A percentile compares a stretch with the other conserved stretches of the same genome.
phyloP scores from a whole-genome alignment of 2,888 invertebrate genomes.

The Sinohyriopsis cumingii region DNA sequence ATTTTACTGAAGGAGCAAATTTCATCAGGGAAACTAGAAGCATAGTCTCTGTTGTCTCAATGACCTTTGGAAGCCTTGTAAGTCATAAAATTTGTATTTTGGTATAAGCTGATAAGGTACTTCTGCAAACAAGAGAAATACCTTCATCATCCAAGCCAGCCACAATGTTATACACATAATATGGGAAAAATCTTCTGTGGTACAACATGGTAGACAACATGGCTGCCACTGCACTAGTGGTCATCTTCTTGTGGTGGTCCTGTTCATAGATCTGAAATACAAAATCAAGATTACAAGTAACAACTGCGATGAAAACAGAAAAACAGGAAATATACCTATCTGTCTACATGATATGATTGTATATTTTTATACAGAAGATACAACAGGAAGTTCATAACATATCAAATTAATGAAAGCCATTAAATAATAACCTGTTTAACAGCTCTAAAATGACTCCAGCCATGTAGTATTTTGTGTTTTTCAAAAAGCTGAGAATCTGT shows the following conservation, averaged over 20 bases:
- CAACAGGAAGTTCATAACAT: background rate
- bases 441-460: too few species aligned
- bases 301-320: background rate
- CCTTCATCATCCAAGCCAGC: slow-evolving; percentile 95
- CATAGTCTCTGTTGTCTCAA: too few species aligned
- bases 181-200: slow-evolving; percentile 97
- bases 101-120: too few species aligned
- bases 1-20: too few species aligned
- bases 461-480: too few species aligned
- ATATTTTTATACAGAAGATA: background rate
- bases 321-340: background rate
- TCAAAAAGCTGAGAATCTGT: too few species aligned
- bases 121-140: slow-evolving; percentile 27
- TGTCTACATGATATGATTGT: background rate
- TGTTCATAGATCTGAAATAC: slow-evolving; percentile 82
- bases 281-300: slow-evolving; percentile 3
- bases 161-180: slow-evolving; percentile 94
- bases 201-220: slow-evolving; percentile 97
- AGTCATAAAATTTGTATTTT: too few species aligned
- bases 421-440: too few species aligned
- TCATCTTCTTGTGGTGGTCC: slow-evolving; percentile 93
- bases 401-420: too few species aligned
- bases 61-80: too few species aligned
- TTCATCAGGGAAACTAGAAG: too few species aligned
- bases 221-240: slow-evolving; percentile 93